Base-by-base conservation (phyloP, 2,888 invertebrate species). In the Agrotis clavis region DNA sequence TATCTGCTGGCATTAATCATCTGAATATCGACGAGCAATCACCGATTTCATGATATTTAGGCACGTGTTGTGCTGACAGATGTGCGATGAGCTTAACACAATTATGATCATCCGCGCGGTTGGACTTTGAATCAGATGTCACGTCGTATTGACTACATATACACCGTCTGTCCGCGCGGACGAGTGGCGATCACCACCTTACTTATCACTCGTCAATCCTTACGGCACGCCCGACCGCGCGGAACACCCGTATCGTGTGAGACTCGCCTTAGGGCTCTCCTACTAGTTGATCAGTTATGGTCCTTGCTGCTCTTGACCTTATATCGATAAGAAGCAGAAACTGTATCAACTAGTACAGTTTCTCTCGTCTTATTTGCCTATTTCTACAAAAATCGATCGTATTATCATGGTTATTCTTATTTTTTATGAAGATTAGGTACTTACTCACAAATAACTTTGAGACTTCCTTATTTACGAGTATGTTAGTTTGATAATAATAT, bases 241-340 rank as follows among this genome's bases (percentile, higher is more conserved):
- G 54, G 54, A 25, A 7, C 16, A 54, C 9, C 25, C 16, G 16
- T 7, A 6, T 21, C 21, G 16, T 25, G 21, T 54, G 25, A 25
- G 25, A 25, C 21, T 7, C 16, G 54, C 25, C 9, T 41, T 41
- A 41, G 41, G 41, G 41, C 6, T n/a, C 47, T 25, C 18, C 5
- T 21, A 18, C 11, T 4, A 5, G 21, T 45, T 9, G 30, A 60
- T 48, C 53, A 48, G 30, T 35, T 41, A 18, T 21, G 35, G 56
- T 51, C 66, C 47, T 75, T 65, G 57, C 16, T n/a, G 35, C 51
- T 53, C 14, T 51, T 65, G 35, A 51, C 45, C 16, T 67, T 53
- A 51, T 67, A 45, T 53, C 35, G 7, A 53, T 51, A 57, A 59
- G 16, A 35, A 35, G 25, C 19, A 19, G 21, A 25, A 19, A 6